phyloP scores from a whole-genome alignment of 2,888 invertebrate genomes.

The Vesta saturnalis region DNA sequence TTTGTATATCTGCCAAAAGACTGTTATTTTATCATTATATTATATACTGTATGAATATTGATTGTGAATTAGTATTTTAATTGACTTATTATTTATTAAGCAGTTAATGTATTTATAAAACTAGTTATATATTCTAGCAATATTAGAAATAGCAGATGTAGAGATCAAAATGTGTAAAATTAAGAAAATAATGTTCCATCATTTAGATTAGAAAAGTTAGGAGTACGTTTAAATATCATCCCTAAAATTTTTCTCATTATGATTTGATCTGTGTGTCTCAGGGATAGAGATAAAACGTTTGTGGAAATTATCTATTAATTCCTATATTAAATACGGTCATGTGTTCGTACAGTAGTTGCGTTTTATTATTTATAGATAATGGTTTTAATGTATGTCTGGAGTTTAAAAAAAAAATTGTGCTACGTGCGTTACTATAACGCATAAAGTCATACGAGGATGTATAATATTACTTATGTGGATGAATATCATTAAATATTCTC shows the following conservation, averaged over 20 bases:
- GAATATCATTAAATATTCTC: no score
- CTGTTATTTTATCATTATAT: slow-evolving; percentile 58
- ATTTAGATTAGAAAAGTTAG: slow-evolving; percentile 20
- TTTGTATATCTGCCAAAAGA: slow-evolving; percentile 60
- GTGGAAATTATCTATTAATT: slow-evolving; percentile 25
- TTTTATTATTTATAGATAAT: slow-evolving; percentile 12
- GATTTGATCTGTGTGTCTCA: slow-evolving; percentile 54
- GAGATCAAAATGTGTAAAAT: slow-evolving; percentile 28
- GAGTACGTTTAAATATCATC: slow-evolving; percentile 19
- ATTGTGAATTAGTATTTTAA: slow-evolving; percentile 26
- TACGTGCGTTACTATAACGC: no score
- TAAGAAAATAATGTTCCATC: slow-evolving; percentile 26
- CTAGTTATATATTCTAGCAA: slow-evolving; percentile 26
- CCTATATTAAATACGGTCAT: slow-evolving; percentile 8
- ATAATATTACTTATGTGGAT: no score
- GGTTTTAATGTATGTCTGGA: no score
- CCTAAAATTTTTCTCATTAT: slow-evolving; percentile 21
- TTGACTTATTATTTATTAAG: slow-evolving; percentile 36
- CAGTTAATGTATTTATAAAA: slow-evolving; percentile 35
- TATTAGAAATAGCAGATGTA: slow-evolving; percentile 29
- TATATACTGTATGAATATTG: slow-evolving; percentile 30
- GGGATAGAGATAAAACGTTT: slow-evolving; percentile 45
- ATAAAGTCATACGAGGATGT: no score
- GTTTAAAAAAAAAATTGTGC: no score
- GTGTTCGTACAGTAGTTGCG: slow-evolving; percentile 19